Conservation (phyloP, 2,888 invertebrate genomes). For the Mamestra brassicae region DNA sequence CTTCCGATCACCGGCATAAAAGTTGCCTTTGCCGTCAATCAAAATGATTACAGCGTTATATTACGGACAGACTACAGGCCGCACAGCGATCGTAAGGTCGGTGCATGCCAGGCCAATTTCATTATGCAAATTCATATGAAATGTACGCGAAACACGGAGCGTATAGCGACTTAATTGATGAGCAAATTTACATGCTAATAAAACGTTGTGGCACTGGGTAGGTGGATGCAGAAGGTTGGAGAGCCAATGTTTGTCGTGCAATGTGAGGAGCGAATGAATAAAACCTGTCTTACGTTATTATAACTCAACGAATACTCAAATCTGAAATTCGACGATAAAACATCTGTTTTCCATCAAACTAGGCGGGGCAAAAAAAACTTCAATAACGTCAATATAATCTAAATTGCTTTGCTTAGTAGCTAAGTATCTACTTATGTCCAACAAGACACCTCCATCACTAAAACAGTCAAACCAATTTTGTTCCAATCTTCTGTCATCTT, state of each 20-base stretch:
- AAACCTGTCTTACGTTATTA: no score
- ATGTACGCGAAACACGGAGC: conserved; percentile 69
- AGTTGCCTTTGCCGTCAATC: conserved; percentile 42
- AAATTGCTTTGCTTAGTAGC: no score
- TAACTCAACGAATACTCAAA: no score
- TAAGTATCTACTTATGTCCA: no score
- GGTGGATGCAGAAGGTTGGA: conserved; percentile 26
- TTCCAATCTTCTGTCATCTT: no score
- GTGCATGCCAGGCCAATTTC: conserved; percentile 74
- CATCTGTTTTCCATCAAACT: no score
- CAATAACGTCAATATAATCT: no score
- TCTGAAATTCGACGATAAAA: no score
- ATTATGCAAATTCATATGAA: conserved; percentile 82
- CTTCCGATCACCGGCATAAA: conserved; percentile 24
- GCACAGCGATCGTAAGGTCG: conserved; percentile 51
- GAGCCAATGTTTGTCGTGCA: background rate
- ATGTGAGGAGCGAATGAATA: background rate
- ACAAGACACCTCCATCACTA: no score
- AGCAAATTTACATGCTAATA: conserved; percentile 86
- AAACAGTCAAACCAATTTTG: no score
- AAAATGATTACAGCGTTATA: conserved; percentile 48
- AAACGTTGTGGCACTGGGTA: conserved; percentile 67
- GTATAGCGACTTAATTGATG: conserved; percentile 81
- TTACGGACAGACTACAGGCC: conserved; percentile 29
- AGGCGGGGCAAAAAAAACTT: no score